These are phyloP conservation scores for Cheilosia variabilis DNA, from an alignment of 2,888 invertebrate genomes.

Conservation along the genomic window DNA sequence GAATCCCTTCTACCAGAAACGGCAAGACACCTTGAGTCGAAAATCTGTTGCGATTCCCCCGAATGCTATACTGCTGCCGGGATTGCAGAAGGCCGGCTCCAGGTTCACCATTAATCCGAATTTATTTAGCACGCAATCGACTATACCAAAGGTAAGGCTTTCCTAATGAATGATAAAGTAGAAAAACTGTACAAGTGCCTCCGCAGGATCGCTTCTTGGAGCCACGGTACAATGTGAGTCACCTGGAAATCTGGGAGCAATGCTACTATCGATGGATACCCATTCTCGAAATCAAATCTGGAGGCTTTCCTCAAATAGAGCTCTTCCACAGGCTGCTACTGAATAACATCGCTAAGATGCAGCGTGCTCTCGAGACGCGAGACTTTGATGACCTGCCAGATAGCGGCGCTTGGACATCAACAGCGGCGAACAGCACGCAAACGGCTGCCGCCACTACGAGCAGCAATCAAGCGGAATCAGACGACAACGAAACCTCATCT, in stretches of 20 bases:
- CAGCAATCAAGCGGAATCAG: constrained; percentile 53
- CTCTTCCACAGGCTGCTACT: constrained; percentile 82
- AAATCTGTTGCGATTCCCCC: constrained; percentile 81
- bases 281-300: constrained; percentile 87
- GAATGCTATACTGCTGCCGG: constrained; percentile 78
- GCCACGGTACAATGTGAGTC: constrained; percentile 85
- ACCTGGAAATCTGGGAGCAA: constrained; percentile 91
- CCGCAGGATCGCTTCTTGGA: constrained; percentile 82
- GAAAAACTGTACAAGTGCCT: not conserved
- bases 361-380: constrained; percentile 82
- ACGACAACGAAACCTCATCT: constrained; percentile 69
- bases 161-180: not conserved
- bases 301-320: constrained; percentile 83
- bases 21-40: constrained; percentile 78
- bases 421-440: constrained; percentile 18
- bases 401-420: constrained; percentile 23
- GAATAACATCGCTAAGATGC: constrained; percentile 82
- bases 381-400: constrained; percentile 82
- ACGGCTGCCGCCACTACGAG: constrained; percentile 35
- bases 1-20: constrained; percentile 90
- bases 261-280: constrained; percentile 96
- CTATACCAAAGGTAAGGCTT: constrained; percentile 79
- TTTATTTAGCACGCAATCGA: constrained; percentile 81
- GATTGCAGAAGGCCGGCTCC: constrained; percentile 77
- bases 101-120: constrained; percentile 81